Percentiles rank a stretch among this genome's conserved stretches.
phyloP scores from a whole-genome alignment of 30 jellyfish, hydroid and myxozoan species.

The Rhopilema esculentum region DNA sequence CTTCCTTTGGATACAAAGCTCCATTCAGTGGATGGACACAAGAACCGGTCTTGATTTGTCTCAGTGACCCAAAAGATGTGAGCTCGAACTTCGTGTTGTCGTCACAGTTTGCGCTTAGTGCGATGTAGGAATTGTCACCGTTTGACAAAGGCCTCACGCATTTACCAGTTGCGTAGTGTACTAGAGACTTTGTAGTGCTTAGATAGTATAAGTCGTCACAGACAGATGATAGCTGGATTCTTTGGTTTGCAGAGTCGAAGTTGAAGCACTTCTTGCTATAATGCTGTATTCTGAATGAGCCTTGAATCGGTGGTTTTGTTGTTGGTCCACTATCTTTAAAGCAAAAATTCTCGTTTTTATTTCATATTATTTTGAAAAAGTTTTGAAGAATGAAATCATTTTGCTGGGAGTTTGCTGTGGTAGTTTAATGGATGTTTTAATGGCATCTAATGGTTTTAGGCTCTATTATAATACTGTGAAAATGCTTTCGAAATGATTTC shows the following conservation, averaged over 20 bases:
- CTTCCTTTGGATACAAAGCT: conserved; percentile 37
- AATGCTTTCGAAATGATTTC: no score
- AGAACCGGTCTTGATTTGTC: conserved; percentile 32
- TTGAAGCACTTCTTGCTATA: conserved; percentile 59
- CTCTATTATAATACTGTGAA: no score
- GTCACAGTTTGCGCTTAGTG: conserved; percentile 12
- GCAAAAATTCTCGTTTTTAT: background rate
- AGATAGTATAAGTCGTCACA: conserved; percentile 61
- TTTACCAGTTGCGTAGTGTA: conserved; percentile 55
- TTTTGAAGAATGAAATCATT: no score
- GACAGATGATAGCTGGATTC: conserved; percentile 23
- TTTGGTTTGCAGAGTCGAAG: background rate
- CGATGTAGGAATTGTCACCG: conserved; percentile 10
- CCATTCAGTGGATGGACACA: conserved; percentile 58
- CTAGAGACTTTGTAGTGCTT: conserved; percentile 19
- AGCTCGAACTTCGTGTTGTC: conserved; percentile 41
- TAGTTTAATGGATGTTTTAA: no score
- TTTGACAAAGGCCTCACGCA: conserved; percentile 43
- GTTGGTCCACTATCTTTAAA: background rate
- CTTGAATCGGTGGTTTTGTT: conserved; percentile 27
- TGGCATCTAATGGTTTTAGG: no score
- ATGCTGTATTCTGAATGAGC: conserved; percentile 36
- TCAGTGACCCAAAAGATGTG: conserved; percentile 51
- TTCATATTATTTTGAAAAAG: no score
- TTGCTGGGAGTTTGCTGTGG: no score